phyloP scores from a whole-genome alignment of 2,113 vertebrate genomes.

The Neodon shergylaensis region DNA sequence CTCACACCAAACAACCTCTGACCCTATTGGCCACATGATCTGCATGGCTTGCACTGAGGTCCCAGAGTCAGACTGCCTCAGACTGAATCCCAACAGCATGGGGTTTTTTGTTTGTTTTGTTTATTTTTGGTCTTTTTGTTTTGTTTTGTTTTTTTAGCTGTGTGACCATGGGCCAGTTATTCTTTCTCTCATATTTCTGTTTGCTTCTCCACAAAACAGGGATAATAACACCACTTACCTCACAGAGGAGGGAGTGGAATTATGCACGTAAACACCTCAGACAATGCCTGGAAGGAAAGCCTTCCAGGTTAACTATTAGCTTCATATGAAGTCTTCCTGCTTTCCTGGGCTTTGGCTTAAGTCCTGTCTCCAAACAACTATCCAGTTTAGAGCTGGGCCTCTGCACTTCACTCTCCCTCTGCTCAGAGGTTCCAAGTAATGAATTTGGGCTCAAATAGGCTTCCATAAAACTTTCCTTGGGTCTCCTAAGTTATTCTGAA shows the following conservation, averaged over 20 bases:
- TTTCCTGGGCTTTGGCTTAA: neutral
- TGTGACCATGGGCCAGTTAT: neutral
- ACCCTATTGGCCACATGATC: too few relatives aligned
- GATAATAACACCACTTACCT: conserved; percentile 41
- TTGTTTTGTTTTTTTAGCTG: neutral
- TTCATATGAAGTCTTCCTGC: neutral
- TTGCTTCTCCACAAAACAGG: conserved; percentile 44
- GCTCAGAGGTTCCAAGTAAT: neutral
- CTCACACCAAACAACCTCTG: neutral
- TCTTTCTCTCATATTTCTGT: neutral
- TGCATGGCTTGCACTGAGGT: neutral
- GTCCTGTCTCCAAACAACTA: neutral
- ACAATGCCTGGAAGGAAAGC: conserved; percentile 58
- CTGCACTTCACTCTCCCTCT: neutral
- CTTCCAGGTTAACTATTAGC: conserved; percentile 46
- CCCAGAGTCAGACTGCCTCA: neutral
- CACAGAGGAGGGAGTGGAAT: neutral
- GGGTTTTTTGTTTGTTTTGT: neutral
- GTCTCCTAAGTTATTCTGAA: neutral
- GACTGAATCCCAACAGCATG: neutral
- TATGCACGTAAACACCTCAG: conserved; percentile 37
- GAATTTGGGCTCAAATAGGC: neutral
- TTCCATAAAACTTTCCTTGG: neutral
- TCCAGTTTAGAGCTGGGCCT: neutral
- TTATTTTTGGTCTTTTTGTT: neutral